A percentile compares a stretch with the other conserved stretches of the same genome.
Evolutionary conservation across 2,113 vertebrate species (phyloP).

Genomic region (Pongo pygmaeus): DNA sequence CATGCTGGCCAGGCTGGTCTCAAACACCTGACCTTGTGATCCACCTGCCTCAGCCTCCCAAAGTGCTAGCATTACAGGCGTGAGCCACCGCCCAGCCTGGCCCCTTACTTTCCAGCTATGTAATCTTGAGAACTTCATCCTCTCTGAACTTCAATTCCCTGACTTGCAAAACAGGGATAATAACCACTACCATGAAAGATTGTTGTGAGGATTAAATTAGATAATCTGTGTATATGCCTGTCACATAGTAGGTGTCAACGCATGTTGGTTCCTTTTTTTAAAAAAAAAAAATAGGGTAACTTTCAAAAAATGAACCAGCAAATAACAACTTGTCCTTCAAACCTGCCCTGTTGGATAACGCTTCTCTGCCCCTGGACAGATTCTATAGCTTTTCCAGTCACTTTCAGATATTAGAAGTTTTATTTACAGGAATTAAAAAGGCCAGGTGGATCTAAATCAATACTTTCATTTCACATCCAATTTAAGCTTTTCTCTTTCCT

Average conservation of each 20-base stretch:
- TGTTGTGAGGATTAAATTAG: not conserved
- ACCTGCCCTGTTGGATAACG: not conserved
- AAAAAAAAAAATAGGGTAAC: not conserved
- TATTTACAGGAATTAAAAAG: conserved; percentile 71
- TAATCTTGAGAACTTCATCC: not conserved
- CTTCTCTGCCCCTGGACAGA: not conserved
- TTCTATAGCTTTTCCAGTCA: conserved; percentile 15
- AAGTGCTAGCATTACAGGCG: no score
- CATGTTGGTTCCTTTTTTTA: not conserved
- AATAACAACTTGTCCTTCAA: not conserved
- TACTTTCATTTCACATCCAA: conserved; percentile 78
- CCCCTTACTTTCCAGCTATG: not conserved
- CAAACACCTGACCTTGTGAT: no score
- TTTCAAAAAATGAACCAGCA: conserved; percentile 29
- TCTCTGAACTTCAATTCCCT: not conserved
- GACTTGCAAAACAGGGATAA: not conserved
- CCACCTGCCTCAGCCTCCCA: no score
- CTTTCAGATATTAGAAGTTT: conserved; percentile 67
- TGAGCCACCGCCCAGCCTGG: no score
- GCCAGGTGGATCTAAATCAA: conserved; percentile 73
- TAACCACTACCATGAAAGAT: not conserved
- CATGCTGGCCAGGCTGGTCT: no score
- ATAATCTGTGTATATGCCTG: not conserved
- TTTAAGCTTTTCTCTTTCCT: conserved; percentile 68
- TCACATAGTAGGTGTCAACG: not conserved